These are phyloP conservation scores for Lamprotornis superbus DNA, from an alignment of 2,113 vertebrate genomes.

Conservation along the genomic window DNA sequence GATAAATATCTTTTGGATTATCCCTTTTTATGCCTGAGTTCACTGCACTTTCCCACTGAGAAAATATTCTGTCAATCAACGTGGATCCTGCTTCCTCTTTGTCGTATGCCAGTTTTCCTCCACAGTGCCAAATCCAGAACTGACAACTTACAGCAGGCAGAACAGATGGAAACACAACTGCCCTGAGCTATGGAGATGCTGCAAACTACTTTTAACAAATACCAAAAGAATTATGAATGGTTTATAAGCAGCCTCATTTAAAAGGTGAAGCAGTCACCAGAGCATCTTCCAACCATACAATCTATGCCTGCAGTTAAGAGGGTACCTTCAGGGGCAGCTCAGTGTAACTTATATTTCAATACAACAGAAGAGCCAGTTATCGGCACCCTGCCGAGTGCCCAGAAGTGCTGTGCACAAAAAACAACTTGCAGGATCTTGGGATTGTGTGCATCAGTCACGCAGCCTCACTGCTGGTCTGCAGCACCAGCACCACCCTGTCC, in stretches of 20 bases:
- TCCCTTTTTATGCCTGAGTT: constrained; percentile 26
- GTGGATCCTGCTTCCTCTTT: constrained; percentile 11
- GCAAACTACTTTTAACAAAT: constrained; percentile 29
- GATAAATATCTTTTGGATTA: constrained; percentile 36
- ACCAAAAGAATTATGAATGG: neutral
- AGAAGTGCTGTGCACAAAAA: neutral
- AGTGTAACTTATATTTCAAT: neutral
- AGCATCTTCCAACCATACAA: neutral
- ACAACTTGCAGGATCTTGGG: neutral
- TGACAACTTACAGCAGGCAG: constrained; percentile 40
- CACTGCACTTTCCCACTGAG: constrained; percentile 25
- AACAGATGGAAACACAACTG: constrained; percentile 53
- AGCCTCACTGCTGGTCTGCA: neutral
- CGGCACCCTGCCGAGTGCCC: neutral
- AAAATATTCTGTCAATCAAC: constrained; percentile 42
- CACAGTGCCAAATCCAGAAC: constrained; percentile 29
- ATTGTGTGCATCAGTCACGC: rapidly evolving
- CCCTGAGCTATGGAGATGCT: constrained; percentile 28
- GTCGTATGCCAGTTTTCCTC: neutral
- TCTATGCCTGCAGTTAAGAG: neutral
- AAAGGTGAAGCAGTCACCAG: neutral
- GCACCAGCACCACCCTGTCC: neutral
- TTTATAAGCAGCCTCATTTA: neutral
- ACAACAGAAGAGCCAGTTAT: neutral
- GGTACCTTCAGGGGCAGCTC: neutral